phyloP scores from a whole-genome alignment of 2,888 invertebrate genomes.

The Drosophila nr. perissopoda region DNA sequence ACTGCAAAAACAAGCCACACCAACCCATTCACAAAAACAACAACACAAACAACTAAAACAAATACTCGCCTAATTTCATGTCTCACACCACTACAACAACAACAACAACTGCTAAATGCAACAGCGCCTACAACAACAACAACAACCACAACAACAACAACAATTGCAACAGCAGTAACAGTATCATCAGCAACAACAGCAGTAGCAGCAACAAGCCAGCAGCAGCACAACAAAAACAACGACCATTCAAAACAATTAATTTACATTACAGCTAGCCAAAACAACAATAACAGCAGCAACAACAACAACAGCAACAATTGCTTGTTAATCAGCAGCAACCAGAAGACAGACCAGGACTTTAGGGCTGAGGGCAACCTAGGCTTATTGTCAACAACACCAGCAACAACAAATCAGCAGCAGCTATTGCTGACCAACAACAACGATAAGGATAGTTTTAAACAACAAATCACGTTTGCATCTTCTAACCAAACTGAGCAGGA shows the following conservation, averaged over 20 bases:
- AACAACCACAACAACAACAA: conserved; percentile 30
- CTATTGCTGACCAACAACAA: conserved; percentile 53
- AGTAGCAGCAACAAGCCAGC: conserved; percentile 15
- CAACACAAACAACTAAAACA: conserved; percentile 55
- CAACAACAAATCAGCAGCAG: conserved; percentile 26
- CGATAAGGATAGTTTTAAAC: conserved; percentile 54
- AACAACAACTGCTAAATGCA: conserved; percentile 31
- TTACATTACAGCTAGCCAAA: conserved; percentile 67
- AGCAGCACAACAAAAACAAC: conserved; percentile 40
- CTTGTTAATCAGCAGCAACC: conserved; percentile 40
- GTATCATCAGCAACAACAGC: conserved; percentile 29
- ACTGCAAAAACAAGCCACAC: conserved; percentile 32
- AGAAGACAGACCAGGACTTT: conserved; percentile 3
- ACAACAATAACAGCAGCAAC: conserved; percentile 9
- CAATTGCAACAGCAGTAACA: conserved; percentile 34
- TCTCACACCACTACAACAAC: conserved; percentile 52
- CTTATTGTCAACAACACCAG: conserved; percentile 27
- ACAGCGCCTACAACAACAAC: conserved; percentile 33
- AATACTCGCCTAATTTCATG: conserved; percentile 70
- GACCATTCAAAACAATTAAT: conserved; percentile 63
- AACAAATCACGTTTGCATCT: conserved; percentile 74
- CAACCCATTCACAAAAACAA: conserved; percentile 32
- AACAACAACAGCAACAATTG: conserved; percentile 36
- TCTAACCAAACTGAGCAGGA: conserved; percentile 13
- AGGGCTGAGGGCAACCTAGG: not conserved